A percentile compares a stretch with the other conserved stretches of the same genome.
Conservation (phyloP, 2,888 invertebrate genomes). For the Aricia artaxerxes region DNA sequence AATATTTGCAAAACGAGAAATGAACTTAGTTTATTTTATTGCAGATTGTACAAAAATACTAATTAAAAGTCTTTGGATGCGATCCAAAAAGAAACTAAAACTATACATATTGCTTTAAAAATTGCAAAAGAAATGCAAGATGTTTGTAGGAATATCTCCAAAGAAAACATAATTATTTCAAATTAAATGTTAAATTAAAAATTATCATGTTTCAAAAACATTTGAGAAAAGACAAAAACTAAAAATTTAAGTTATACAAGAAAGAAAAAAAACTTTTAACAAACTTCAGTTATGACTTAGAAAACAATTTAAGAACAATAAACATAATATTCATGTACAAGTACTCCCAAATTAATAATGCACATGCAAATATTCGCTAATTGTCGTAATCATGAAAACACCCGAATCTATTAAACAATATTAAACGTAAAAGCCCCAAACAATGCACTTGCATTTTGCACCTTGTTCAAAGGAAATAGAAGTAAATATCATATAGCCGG, state of each 20-base stretch:
- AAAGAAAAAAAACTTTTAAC: not conserved
- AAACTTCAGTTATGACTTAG: not conserved
- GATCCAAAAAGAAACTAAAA: conserved; percentile 26
- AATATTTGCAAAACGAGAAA: conserved; percentile 29
- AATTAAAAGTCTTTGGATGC: conserved; percentile 16
- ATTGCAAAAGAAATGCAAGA: conserved; percentile 7
- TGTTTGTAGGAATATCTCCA: not conserved
- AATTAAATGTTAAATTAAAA: not conserved
- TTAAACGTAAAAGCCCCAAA: no score
- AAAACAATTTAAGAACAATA: conserved; percentile 5
- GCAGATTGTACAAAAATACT: conserved; percentile 10
- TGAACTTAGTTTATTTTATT: conserved; percentile 16
- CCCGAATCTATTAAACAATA: no score
- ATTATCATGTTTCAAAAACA: not conserved
- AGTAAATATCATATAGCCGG: no score
- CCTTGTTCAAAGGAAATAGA: no score
- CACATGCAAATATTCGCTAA: no score
- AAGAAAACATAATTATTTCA: not conserved
- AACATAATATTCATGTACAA: not conserved
- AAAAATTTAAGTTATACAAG: not conserved
- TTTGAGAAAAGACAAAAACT: not conserved
- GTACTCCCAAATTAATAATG: no score
- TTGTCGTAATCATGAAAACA: no score
- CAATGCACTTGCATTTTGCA: no score
- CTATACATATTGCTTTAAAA: conserved; percentile 25